These are phyloP conservation scores for Notamacropus eugenii DNA, from an alignment of 2,797 vertebrate species.

Conservation along the genomic window DNA sequence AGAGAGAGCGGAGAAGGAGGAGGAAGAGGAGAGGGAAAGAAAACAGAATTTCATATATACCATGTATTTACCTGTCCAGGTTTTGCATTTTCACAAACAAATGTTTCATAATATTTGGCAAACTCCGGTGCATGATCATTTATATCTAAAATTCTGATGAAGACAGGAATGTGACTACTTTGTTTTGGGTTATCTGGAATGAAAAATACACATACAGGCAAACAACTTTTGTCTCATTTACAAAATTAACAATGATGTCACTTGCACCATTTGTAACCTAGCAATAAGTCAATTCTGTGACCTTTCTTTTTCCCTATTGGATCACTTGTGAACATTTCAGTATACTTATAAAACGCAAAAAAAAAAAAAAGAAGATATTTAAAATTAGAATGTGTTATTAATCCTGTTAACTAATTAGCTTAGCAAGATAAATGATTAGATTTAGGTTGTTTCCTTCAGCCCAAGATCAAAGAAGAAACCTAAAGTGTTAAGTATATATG, in stretches of 20 bases:
- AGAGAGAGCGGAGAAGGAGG: too few relatives aligned
- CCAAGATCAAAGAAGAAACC: neutral
- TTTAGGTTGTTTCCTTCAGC: neutral
- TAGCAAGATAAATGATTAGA: neutral
- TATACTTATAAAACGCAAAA: constrained; percentile 7
- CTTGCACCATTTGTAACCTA: constrained; percentile 33
- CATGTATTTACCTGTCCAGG: constrained; percentile 92
- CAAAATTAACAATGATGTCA: neutral
- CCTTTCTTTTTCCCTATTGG: neutral
- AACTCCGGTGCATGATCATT: constrained; percentile 98
- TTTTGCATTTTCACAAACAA: constrained; percentile 98
- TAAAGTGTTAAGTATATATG: neutral
- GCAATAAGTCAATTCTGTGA: constrained; percentile 22
- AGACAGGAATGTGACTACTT: constrained; percentile 92
- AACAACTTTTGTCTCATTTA: constrained; percentile 43
- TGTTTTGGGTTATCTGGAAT: constrained; percentile 93
- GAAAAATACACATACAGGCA: constrained; percentile 46
- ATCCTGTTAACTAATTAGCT: constrained; percentile 18
- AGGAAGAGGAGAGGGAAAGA: neutral
- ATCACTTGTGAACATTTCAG: constrained; percentile 31
- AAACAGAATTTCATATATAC: neutral
- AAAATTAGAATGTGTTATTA: constrained; percentile 10
- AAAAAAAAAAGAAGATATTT: constrained; percentile 25
- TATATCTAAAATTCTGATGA: constrained; percentile 96
- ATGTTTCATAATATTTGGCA: constrained; percentile 95